These are phyloP conservation scores for Galemys pyrenaicus DNA, from an alignment of 2,113 vertebrate genomes.

Conservation along the genomic window DNA sequence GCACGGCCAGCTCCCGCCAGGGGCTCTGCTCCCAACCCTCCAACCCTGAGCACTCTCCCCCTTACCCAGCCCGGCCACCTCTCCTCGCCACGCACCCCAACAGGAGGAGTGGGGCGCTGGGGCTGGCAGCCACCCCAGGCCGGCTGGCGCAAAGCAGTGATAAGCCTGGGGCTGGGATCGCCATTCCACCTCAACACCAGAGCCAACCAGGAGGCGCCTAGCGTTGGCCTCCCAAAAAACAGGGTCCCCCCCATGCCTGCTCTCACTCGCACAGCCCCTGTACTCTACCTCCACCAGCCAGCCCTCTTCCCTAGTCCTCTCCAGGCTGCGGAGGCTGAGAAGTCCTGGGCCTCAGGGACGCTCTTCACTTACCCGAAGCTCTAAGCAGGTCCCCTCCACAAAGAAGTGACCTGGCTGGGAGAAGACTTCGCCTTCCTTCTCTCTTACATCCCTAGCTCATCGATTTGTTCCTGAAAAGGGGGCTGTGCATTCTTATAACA, in stretches of 20 bases:
- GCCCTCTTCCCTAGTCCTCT: rapidly evolving
- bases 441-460: slow-evolving; percentile 80
- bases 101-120: background rate
- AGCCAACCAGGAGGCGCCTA: background rate
- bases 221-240: background rate
- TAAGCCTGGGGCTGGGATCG: background rate
- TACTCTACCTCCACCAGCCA: background rate
- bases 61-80: background rate
- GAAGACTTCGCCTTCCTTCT: slow-evolving; percentile 63
- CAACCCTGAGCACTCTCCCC: background rate
- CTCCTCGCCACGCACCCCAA: background rate
- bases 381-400: slow-evolving; percentile 51
- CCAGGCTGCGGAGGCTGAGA: rapidly evolving
- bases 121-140: background rate
- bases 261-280: background rate
- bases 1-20: too few relatives aligned
- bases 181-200: background rate
- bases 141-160: background rate
- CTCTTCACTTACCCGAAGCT: slow-evolving; percentile 77
- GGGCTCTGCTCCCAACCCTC: background rate
- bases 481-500: slow-evolving; percentile 91
- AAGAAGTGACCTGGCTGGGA: slow-evolving; percentile 56
- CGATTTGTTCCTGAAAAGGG: slow-evolving; percentile 87
- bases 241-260: background rate
- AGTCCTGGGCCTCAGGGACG: background rate